phyloP scores from a whole-genome alignment of 2,797 vertebrate genomes.

The Falco cherrug region DNA sequence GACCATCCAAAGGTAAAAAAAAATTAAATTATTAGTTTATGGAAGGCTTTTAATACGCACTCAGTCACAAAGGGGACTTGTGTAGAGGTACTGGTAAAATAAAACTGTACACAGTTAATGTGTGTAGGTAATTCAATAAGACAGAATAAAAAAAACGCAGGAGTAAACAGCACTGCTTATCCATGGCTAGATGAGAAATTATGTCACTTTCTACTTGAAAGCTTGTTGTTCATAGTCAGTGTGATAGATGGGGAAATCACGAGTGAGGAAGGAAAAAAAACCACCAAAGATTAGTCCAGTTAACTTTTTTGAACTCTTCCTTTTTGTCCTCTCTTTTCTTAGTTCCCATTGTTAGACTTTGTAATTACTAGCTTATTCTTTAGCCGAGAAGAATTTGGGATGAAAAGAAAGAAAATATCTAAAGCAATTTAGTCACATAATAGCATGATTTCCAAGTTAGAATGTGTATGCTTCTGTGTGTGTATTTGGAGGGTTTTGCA shows the following conservation, averaged over 20 bases:
- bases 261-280: neutral
- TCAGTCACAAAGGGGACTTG: fast-evolving
- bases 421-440: neutral
- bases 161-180: neutral
- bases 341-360: neutral
- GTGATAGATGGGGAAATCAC: neutral
- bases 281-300: neutral
- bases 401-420: neutral
- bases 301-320: neutral
- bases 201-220: neutral
- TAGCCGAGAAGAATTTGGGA: neutral
- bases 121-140: neutral
- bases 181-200: neutral
- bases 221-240: neutral
- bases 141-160: neutral
- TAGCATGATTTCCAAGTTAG: neutral
- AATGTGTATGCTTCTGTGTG: neutral
- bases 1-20: neutral
- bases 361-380: neutral
- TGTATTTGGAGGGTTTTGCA: neutral
- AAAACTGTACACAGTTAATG: neutral
- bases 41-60: neutral
- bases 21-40: neutral
- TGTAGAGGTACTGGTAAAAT: neutral
- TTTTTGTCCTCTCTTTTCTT: neutral